Evolutionary conservation across 2,888 invertebrate species (phyloP).

Genomic region (Mayetiola destructor): DNA sequence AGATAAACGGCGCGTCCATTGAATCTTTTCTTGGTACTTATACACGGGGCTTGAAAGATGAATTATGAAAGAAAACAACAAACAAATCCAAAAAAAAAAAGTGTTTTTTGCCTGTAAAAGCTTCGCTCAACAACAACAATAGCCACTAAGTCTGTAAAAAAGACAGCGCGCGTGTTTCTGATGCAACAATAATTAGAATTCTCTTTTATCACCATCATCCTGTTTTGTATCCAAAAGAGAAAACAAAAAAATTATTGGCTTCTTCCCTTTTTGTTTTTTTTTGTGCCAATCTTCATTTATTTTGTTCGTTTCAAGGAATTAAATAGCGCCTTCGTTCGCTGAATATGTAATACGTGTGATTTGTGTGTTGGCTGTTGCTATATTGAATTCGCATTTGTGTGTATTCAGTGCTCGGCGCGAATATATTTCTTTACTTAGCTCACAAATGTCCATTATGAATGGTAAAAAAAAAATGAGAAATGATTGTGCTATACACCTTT

Average conservation of each 20-base stretch:
- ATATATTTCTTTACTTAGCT: neutral
- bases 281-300: neutral
- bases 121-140: neutral
- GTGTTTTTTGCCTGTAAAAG: neutral
- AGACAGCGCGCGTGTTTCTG: conserved; percentile 8
- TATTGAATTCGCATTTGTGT: neutral
- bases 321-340: too few species aligned
- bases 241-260: neutral
- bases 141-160: neutral
- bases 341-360: too few species aligned
- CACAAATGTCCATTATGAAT: neutral
- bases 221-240: neutral
- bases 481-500: conserved; percentile 1
- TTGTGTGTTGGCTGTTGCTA: neutral
- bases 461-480: neutral
- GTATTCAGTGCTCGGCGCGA: too few species aligned
- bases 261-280: neutral
- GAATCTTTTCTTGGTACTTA: too few species aligned
- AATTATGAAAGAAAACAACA: neutral
- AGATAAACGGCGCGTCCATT: neutral
- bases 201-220: neutral
- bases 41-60: neutral
- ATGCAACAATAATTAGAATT: conserved; percentile 12
- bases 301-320: too few species aligned
- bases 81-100: neutral